These are phyloP conservation scores for Chondrilla cf. caribensis DNA, from an alignment of 37 sponge, comb jelly and placozoan species.

Conservation along the genomic window DNA sequence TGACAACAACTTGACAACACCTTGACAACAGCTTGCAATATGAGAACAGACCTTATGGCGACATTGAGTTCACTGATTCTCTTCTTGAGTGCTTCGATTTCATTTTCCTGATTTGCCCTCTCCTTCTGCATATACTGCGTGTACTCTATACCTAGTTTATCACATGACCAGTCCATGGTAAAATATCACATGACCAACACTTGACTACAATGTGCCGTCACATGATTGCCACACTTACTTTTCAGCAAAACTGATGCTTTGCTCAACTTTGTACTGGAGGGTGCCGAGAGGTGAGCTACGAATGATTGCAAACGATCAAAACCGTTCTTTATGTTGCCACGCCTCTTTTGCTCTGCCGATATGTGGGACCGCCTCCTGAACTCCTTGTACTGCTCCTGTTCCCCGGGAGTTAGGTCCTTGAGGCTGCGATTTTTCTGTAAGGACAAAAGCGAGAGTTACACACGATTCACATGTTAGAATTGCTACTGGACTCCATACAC, in stretches of 20 bases:
- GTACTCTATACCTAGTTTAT: conserved; percentile 71
- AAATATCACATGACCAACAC: not conserved
- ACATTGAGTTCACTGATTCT: conserved; percentile 60
- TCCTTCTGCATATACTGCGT: conserved; percentile 47
- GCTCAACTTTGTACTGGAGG: conserved; percentile 72
- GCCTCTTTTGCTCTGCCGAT: conserved; percentile 84
- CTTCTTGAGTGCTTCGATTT: conserved; percentile 38
- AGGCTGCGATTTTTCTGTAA: conserved; percentile 5
- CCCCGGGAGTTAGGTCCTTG: conserved; percentile 42
- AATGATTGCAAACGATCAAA: conserved; percentile 79
- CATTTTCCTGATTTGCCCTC: conserved; percentile 44
- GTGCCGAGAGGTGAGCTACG: conserved; percentile 25
- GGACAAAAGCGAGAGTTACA: too few relatives aligned
- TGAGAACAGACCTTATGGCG: conserved; percentile 33
- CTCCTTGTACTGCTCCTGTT: conserved; percentile 76
- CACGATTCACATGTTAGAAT: too few relatives aligned
- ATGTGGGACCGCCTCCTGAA: conserved; percentile 79
- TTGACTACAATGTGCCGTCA: too few relatives aligned
- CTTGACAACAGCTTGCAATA: not conserved
- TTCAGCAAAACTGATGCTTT: conserved; percentile 74
- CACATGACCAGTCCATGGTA: too few relatives aligned
- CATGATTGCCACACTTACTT: conserved; percentile 35
- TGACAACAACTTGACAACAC: too few relatives aligned
- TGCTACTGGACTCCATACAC: too few relatives aligned
- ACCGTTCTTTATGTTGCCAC: conserved; percentile 84